Evolutionary conservation across 2,113 vertebrate species (phyloP).

Genomic region (Paedocypris sp.): DNA sequence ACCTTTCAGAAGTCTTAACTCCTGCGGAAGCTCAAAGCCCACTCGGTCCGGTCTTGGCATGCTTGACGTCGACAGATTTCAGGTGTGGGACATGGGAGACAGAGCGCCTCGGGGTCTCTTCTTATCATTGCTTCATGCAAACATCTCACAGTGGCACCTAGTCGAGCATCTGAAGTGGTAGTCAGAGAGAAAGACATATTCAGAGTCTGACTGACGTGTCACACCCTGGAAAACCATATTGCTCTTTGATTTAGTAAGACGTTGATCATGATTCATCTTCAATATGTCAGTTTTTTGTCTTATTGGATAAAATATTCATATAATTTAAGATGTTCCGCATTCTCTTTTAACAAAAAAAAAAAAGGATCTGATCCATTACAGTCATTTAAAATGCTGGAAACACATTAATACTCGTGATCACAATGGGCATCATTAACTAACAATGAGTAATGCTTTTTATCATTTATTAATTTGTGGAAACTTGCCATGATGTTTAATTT

Average conservation of each 20-base stretch:
- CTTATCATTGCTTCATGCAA: not conserved
- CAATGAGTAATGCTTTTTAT: not conserved
- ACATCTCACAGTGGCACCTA: not conserved
- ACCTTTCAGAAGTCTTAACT: conserved; percentile 11
- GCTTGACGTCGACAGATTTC: conserved; percentile 9
- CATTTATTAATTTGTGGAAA: not conserved
- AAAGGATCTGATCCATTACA: not conserved
- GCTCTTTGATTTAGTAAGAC: conserved; percentile 6
- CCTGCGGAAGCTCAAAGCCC: conserved; percentile 15
- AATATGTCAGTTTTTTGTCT: conserved; percentile 6
- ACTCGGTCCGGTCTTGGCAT: not conserved
- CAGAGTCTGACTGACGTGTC: not conserved
- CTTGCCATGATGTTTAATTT: not conserved
- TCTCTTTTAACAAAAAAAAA: conserved; percentile 22
- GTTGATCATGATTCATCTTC: not conserved
- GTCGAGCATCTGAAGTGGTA: conserved; percentile 5
- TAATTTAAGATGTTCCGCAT: conserved; percentile 27
- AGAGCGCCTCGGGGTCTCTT: not conserved
- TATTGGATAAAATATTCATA: conserved; percentile 41
- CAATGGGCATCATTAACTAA: not conserved
- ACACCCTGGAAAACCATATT: not conserved
- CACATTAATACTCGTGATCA: not conserved
- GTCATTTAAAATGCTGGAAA: not conserved
- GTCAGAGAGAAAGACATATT: not conserved
- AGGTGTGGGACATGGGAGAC: not conserved